Evolutionary conservation across 35 echinoderm and acorn worm genomes (phyloP), one percentile per base, ranked within the genome.

Genomic region (Holothuria glaberrima): DNA sequence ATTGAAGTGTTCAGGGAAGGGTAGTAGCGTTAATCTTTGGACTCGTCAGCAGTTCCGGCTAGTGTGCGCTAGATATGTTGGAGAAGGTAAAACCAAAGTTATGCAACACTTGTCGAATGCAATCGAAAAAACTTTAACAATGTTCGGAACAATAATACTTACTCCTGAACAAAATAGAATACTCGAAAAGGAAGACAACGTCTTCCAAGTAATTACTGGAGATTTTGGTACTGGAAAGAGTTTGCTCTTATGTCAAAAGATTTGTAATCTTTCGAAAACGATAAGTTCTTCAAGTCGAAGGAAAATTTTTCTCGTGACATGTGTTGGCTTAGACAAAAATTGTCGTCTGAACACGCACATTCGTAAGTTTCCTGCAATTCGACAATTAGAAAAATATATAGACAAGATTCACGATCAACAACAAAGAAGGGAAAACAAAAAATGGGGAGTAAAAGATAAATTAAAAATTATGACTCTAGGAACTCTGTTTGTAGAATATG

Each of bases 211-310:
- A 31, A 32, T 73, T 3, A 73, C 5, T 13, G 69, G 69, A 73
- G 69, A 73, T 16, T 73, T 73, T 73, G 69, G 69, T 17, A 73
- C 13, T 6, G 69, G 69, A 20, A 73, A 73, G 22, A 73, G 30
- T 73, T 73, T 73, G 18, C 28, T 73, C 16, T 21, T 73, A 20
- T 35, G 30, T 21, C 12, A 73, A 20, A 73, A 31, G 30, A 21
- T 21, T 12, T 38, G 34, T 19, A 22, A 73, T 73, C 38, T 31
- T 34, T 22, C 69, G 9, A 54, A 54, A 54, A 1, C 50, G 16
- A 54, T 0, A 12, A 12, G 16, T 1, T 12, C 3, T 32, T 13
- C 30, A 0, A 33, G 34, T 35, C 30, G 29, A 35, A 17, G 17
- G 3, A 73, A 73, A 36, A 73, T 21, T 20, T 73, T 35, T 38